Percentiles rank a stretch among this genome's conserved stretches.
Conservation (phyloP, 1,140 invertebrate species). For the Nebria ingens region DNA sequence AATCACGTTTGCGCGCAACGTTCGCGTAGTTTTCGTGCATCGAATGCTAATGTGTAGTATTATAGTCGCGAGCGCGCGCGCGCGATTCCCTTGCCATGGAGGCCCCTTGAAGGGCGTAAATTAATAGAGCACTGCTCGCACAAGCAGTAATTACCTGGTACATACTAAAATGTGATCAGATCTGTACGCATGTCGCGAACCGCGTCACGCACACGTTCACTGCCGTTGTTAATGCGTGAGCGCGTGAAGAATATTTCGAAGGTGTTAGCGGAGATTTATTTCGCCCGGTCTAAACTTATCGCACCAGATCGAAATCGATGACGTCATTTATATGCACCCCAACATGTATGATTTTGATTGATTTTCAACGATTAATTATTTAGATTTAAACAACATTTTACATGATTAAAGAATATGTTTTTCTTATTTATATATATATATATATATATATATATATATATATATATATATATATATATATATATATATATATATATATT, state of each 20-base stretch:
- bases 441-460: too few species aligned
- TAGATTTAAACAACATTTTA: too few species aligned
- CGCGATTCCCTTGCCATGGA: neutral
- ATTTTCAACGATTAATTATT: too few species aligned
- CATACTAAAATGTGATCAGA: neutral
- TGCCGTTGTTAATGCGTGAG: neutral
- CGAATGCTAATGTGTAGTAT: neutral
- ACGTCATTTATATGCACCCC: too few species aligned
- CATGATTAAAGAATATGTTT: too few species aligned
- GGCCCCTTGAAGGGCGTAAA: neutral
- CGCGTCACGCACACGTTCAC: neutral
- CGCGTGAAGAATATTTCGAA: neutral
- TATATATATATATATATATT: too few species aligned
- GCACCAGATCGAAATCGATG: neutral
- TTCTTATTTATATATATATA: too few species aligned
- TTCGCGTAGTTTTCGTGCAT: neutral
- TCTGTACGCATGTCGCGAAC: neutral
- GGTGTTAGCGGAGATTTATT: conserved; percentile 2
- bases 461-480: too few species aligned
- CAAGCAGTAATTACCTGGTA: conserved; percentile 1
- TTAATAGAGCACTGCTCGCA: neutral
- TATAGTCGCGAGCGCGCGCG: too few species aligned
- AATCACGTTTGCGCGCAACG: neutral
- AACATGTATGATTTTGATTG: neutral
- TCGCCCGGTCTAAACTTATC: neutral